Percentiles rank a stretch among this genome's conserved stretches.
Evolutionary conservation across 1,140 invertebrate species (phyloP).

Genomic region (Aphelenchoides besseyi): DNA sequence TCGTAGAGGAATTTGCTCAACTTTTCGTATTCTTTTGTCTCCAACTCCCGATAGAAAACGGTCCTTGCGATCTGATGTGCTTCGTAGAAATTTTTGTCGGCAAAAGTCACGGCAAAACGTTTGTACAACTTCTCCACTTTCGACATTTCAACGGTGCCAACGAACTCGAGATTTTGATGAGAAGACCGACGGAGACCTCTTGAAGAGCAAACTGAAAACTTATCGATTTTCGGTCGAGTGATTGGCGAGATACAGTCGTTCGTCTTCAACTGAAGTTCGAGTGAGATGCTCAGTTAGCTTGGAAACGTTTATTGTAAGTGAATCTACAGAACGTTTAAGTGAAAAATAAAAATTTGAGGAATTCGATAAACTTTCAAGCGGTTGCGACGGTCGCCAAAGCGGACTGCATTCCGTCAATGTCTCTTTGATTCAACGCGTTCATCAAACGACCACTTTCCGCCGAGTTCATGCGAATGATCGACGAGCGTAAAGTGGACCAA

Average conservation of each 20-base stretch:
- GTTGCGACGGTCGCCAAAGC: constrained; percentile 3
- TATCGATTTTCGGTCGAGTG: neutral
- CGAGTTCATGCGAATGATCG: constrained; percentile 79
- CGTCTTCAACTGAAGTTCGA: too few relatives aligned
- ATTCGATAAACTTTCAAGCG: too few relatives aligned
- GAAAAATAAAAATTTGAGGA: too few relatives aligned
- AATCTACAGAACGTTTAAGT: too few relatives aligned
- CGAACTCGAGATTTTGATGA: too few relatives aligned
- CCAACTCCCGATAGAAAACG: constrained; percentile 29
- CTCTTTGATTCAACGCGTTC: constrained; percentile 32
- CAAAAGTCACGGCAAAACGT: constrained; percentile 25
- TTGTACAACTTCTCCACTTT: constrained; percentile 38
- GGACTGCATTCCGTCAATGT: constrained; percentile 16
- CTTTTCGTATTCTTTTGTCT: constrained; percentile 13
- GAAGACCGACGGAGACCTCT: neutral
- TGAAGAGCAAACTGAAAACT: neutral
- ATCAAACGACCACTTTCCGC: constrained; percentile 57
- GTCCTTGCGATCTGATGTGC: constrained; percentile 46
- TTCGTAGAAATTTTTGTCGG: constrained; percentile 36
- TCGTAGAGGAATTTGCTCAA: constrained; percentile 24
- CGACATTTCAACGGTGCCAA: constrained; percentile 8
- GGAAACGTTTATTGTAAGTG: too few relatives aligned
- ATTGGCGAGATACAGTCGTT: neutral
- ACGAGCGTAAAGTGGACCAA: constrained; percentile 87
- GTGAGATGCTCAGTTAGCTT: too few relatives aligned